Base-by-base conservation (phyloP, 2,888 invertebrate species). In the Eupsilia transversa region DNA sequence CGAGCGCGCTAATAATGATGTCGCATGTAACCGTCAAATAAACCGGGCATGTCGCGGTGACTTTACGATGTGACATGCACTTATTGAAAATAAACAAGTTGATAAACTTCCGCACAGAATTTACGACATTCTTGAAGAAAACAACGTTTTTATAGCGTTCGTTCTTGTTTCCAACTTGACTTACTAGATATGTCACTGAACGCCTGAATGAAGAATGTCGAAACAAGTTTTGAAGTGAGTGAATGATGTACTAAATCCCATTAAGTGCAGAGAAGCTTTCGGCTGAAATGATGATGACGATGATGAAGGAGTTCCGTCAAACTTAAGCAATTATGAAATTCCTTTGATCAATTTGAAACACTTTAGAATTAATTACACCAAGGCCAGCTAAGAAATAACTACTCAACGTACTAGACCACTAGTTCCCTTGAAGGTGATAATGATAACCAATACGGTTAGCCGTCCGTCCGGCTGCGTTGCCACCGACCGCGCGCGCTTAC, bases 41-140 rank as follows among this genome's bases (percentile, higher is more conserved):
- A 77, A 30, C 43, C 54, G 52, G 56, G n/a, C 57, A 63, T 30
- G 74, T 70, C 69, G 72, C 43, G 7, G 27, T 56, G n/a, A 74
- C 30, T 84, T 79, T 79, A 84, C 75, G 65, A 84, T 70, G 78
- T 84, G 82, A 68, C 74, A 82, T 72, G 69, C 65, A 52, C 66
- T 82, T 82, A 84, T 79, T 77, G 84, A 69, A 76, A 72, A 76
- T 69, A 75, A 65, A 81, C 84, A 84, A 79, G 65, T 69, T 77
- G 57, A 77, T 73, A 75, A 75, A 72, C 49, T 83, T 71, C 72
- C 70, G 70, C 70, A 46, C 60, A 49, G 27, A 74, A 83, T 80
- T 80, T 83, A 83, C 73, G 80, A 78, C 68, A 68, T 76, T 83
- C 71, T 64, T 68, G 30, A 70, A 82, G 70, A 81, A 78, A 83